Base-by-base conservation (phyloP, 2,797 vertebrate species). In the Syngnathus rostellatus region DNA sequence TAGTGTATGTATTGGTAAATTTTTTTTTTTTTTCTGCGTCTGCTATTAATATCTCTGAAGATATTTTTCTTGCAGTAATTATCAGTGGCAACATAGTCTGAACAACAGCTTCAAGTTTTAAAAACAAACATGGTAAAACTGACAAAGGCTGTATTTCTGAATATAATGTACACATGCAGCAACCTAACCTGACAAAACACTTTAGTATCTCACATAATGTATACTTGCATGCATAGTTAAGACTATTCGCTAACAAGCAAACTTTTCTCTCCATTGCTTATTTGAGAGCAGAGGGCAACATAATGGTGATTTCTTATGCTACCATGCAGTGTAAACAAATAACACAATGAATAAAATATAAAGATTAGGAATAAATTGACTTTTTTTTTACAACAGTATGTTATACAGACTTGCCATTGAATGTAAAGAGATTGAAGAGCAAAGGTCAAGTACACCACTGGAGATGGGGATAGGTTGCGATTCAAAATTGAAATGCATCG, bases 261-360 rank as follows among this genome's bases (percentile, higher is more conserved):
- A 37, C 14, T 57, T 55, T 55, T 54, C 25, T 57, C 25, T 57
- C 54, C 25, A 16, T 16, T 25, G 11, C 12, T 14, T 37, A 2
- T 25, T 17, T 57, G 54, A 57, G 54, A 57, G 54, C 23, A 57
- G 54, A 57, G 54, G 54, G 54, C 54, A 57, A 57, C 12, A 7
- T 16, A 57, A 21, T 12, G 25, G 19, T 8, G 1, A 51, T n/a
- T 12, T 31, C 5, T 37, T 57, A 37, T 57, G 14, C 25, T 6
- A 25, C 53, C 53, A 55, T 55, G 25, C 10, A 11, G 25, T 57
- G 23, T 57, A 6, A 55, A 55, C 21, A 55, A 55, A 55, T 55
- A 57, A 37, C 12, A 37, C 23, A 6, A 16, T 17, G 11, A 31
- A 25, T 57, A 57, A 31, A 57, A 57, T 31, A 57, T 57, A 57